phyloP scores from a whole-genome alignment of 2,797 vertebrate species.

The Aselliscus stoliczkanus region DNA sequence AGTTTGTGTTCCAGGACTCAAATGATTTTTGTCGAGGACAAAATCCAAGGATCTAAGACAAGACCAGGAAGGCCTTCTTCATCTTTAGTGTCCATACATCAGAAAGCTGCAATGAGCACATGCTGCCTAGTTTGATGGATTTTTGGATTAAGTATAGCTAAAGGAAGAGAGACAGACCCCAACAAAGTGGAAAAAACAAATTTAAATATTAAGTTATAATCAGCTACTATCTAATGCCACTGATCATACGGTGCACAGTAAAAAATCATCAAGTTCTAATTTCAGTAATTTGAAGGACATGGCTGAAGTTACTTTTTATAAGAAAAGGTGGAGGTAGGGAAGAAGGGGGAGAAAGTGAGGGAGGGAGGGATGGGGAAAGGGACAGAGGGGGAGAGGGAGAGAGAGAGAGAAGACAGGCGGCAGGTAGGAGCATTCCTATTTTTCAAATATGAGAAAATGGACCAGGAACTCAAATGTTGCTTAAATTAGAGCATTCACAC shows the following conservation, averaged over 20 bases:
- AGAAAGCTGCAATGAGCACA: background rate
- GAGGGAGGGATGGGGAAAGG: too few relatives aligned
- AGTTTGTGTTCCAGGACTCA: background rate
- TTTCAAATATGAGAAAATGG: background rate
- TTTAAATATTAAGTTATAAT: background rate
- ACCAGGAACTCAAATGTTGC: background rate
- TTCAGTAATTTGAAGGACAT: background rate
- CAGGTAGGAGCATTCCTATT: background rate
- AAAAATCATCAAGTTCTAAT: background rate
- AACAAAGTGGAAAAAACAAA: background rate
- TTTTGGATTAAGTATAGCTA: conserved; percentile 1
- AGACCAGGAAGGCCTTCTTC: background rate
- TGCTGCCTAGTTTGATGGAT: background rate
- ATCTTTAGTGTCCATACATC: background rate
- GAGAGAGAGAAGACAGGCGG: background rate
- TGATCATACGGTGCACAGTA: background rate
- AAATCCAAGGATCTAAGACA: conserved; percentile 9
- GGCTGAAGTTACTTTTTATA: background rate
- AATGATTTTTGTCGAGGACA: conserved; percentile 31
- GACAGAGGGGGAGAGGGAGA: background rate
- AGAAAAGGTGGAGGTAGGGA: background rate
- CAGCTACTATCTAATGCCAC: background rate
- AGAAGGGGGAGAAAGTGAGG: background rate
- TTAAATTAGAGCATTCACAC: background rate
- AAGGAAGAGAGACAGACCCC: background rate